Evolutionary conservation across 2,888 invertebrate species (phyloP).

Genomic region (Heliconius charithonia): DNA sequence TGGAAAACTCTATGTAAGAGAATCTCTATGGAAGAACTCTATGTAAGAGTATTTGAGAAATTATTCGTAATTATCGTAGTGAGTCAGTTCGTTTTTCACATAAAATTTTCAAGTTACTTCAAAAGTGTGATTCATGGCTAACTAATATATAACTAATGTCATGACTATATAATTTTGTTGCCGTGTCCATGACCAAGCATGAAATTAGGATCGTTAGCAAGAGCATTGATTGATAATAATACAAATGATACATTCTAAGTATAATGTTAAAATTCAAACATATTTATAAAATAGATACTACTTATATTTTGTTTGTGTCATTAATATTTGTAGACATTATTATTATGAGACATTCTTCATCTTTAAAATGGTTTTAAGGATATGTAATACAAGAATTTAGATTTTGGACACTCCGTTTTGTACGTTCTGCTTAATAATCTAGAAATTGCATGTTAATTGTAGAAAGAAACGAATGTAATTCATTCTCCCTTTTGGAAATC

Average conservation of each 20-base stretch:
- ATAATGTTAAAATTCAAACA: background rate
- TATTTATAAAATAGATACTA: background rate
- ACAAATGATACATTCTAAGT: background rate
- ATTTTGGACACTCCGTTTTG: too few species aligned
- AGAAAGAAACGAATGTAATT: too few species aligned
- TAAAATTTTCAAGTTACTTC: background rate
- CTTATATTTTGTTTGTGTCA: background rate
- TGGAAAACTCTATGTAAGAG: too few species aligned
- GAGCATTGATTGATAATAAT: constrained; percentile 1
- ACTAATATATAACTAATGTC: background rate
- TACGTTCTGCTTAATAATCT: too few species aligned
- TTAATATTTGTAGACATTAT: background rate
- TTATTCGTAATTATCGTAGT: background rate
- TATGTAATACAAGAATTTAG: too few species aligned
- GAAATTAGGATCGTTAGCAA: background rate
- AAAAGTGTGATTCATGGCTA: background rate
- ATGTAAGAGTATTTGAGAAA: too few species aligned
- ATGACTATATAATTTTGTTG: background rate
- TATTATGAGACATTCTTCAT: background rate
- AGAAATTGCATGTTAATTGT: too few species aligned
- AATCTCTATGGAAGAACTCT: too few species aligned
- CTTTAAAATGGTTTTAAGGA: too few species aligned
- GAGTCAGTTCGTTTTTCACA: background rate
- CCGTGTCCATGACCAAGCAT: background rate
- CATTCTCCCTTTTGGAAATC: too few species aligned